phyloP scores from a whole-genome alignment of 2,113 vertebrate species.

The Poicephalus gulielmi region DNA sequence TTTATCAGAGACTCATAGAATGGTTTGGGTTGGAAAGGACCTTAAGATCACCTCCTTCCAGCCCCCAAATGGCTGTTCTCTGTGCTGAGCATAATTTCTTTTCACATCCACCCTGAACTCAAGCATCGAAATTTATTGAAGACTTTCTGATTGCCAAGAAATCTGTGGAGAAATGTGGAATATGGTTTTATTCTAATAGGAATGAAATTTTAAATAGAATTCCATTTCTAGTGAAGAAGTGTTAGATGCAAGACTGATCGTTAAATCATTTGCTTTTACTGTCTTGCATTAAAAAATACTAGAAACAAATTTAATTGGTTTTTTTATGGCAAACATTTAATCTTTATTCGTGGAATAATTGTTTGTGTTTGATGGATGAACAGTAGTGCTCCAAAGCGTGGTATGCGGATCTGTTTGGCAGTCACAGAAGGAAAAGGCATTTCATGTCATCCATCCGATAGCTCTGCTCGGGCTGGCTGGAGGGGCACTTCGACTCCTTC shows the following conservation, averaged over 20 bases:
- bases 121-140: background rate
- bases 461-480: background rate
- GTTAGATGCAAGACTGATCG: constrained; percentile 13
- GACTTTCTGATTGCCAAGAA: constrained; percentile 1
- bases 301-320: constrained; percentile 47
- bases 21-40: background rate
- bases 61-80: background rate
- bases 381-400: background rate
- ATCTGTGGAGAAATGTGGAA: background rate
- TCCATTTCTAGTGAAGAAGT: constrained; percentile 5
- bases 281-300: constrained; percentile 25
- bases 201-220: constrained; percentile 35
- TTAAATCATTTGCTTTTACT: constrained; percentile 54
- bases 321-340: constrained; percentile 56
- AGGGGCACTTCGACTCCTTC: background rate
- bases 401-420: background rate
- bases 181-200: constrained; percentile 10
- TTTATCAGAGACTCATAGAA: background rate
- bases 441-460: background rate
- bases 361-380: constrained; percentile 9
- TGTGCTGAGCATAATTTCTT: background rate
- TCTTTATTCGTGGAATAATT: constrained; percentile 35
- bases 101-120: background rate
- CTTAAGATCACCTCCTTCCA: background rate
- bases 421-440: background rate